Evolutionary conservation across 2,113 vertebrate genomes (phyloP).

Genomic region (Bettongia penicillata): DNA sequence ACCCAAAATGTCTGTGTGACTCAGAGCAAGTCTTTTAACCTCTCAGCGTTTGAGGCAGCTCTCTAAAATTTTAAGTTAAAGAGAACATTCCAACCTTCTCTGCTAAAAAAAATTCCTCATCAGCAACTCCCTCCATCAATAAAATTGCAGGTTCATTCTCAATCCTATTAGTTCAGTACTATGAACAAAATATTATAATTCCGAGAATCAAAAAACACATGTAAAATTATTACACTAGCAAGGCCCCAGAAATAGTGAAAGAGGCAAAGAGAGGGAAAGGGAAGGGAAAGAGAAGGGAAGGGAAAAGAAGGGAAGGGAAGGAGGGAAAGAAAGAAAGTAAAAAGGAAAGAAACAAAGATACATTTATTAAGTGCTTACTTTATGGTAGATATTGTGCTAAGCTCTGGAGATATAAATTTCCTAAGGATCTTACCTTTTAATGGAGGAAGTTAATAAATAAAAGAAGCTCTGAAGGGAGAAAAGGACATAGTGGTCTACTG

Average conservation of each 20-base stretch:
- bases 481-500: too few species aligned
- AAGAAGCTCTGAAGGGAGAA: too few species aligned
- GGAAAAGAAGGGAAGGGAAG: not conserved
- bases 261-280: not conserved
- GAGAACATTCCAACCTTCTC: not conserved
- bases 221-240: not conserved
- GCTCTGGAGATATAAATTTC: too few species aligned
- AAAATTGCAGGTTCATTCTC: too few species aligned
- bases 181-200: not conserved
- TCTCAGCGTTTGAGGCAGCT: too few species aligned
- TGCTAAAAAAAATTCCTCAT: not conserved
- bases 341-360: not conserved
- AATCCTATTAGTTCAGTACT: not conserved
- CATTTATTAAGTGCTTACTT: not conserved
- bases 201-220: not conserved
- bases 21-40: too few species aligned
- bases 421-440: too few species aligned
- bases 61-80: not conserved
- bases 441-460: too few species aligned
- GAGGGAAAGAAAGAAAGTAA: too few species aligned
- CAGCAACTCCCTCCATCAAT: not conserved
- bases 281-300: not conserved
- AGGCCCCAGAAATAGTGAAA: not conserved
- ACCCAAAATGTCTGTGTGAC: not conserved
- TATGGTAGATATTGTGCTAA: too few species aligned